Percentiles rank a stretch among this genome's conserved stretches.
Conservation (phyloP, 2,113 vertebrate species). For the Toxotes jaculatrix region DNA sequence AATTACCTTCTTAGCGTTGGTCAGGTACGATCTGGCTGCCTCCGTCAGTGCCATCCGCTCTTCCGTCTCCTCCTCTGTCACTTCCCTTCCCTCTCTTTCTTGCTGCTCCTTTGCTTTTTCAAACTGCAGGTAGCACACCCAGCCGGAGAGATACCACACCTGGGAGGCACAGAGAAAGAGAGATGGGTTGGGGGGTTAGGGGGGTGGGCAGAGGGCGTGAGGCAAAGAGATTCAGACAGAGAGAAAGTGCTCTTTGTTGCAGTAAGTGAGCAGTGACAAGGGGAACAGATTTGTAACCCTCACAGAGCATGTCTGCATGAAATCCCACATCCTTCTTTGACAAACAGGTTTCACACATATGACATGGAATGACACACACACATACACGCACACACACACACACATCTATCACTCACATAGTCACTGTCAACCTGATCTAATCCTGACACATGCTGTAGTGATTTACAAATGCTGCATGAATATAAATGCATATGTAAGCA, state of each 20-base stretch:
- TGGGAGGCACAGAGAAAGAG: conserved; percentile 74
- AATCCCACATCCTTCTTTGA: conserved; percentile 47
- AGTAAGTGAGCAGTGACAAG: conserved; percentile 57
- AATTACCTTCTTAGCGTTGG: conserved; percentile 84
- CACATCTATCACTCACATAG: conserved; percentile 39
- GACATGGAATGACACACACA: conserved; percentile 17
- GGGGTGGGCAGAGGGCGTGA: not conserved
- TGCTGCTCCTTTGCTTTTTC: conserved; percentile 75
- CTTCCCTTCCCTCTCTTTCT: conserved; percentile 75
- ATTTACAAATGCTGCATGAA: conserved; percentile 35
- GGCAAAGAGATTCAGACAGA: conserved; percentile 36
- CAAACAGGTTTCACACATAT: conserved; percentile 51
- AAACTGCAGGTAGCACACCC: conserved; percentile 84
- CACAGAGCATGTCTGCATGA: conserved; percentile 43
- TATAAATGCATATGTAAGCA: not conserved
- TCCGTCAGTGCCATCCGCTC: conserved; percentile 79
- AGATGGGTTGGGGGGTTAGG: not conserved
- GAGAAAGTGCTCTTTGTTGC: conserved; percentile 42
- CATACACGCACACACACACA: conserved; percentile 2
- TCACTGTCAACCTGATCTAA: conserved; percentile 31
- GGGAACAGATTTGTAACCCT: conserved; percentile 58
- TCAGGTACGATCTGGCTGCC: conserved; percentile 81
- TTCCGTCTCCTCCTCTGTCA: conserved; percentile 75
- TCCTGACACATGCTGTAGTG: conserved; percentile 11
- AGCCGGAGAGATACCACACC: conserved; percentile 87